These are phyloP conservation scores for Gonioctena quinquepunctata DNA, from an alignment of 1,140 invertebrate species.

Conservation along the genomic window DNA sequence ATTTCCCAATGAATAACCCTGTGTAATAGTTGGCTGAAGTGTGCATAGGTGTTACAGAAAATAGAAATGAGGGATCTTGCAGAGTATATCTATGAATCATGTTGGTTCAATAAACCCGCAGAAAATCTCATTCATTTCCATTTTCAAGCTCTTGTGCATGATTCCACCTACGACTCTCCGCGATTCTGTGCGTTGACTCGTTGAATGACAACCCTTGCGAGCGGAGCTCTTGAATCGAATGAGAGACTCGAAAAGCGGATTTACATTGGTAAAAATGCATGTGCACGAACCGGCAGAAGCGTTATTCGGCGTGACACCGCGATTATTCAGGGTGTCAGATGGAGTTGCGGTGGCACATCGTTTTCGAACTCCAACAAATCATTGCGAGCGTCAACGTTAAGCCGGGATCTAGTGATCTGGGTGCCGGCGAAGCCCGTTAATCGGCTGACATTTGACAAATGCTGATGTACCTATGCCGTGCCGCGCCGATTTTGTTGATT, in stretches of 20 bases:
- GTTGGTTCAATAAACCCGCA: too few relatives aligned
- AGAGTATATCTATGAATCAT: too few relatives aligned
- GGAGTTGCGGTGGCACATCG: constrained; percentile 25
- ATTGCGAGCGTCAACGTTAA: constrained; percentile 34
- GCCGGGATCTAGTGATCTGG: constrained; percentile 31
- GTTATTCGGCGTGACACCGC: constrained; percentile 31
- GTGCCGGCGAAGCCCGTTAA: constrained; percentile 33
- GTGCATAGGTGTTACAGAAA: too few relatives aligned
- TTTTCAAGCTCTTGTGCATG: too few relatives aligned
- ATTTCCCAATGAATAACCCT: too few relatives aligned
- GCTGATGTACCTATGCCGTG: constrained; percentile 9
- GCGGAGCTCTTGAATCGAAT: constrained; percentile 7
- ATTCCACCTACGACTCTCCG: too few relatives aligned
- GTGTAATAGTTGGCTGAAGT: too few relatives aligned
- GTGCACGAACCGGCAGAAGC: constrained; percentile 25
- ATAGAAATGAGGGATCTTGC: too few relatives aligned
- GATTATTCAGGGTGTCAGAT: constrained; percentile 39
- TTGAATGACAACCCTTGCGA: too few relatives aligned
- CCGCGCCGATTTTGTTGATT: background rate
- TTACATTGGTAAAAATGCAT: constrained; percentile 32
- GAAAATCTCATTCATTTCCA: too few relatives aligned
- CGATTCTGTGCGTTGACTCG: too few relatives aligned
- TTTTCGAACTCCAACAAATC: constrained; percentile 40
- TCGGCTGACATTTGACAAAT: constrained; percentile 42
- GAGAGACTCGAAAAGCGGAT: background rate